Conservation (phyloP, 2,797 vertebrate species). For the Fundulus diaphanus region DNA sequence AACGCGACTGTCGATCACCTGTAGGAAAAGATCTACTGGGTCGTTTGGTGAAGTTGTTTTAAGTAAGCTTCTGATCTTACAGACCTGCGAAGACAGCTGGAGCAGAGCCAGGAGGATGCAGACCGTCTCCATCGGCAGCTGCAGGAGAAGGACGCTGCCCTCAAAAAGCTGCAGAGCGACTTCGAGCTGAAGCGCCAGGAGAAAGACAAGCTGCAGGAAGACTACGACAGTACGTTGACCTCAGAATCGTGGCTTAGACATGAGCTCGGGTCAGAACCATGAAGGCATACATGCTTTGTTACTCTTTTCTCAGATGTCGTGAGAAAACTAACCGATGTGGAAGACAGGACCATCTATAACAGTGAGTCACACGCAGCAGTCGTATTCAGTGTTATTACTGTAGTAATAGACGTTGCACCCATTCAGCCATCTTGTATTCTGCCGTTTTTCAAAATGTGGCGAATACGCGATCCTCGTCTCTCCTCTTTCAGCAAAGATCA, state of each 20-base stretch:
- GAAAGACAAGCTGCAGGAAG: constrained; percentile 3
- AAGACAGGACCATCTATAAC: background rate
- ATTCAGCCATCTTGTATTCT: background rate
- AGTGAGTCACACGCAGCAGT: constrained; percentile 43
- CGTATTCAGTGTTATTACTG: background rate
- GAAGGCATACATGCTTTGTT: background rate
- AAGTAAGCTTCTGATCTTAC: constrained; percentile 11
- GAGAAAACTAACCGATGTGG: accelerated
- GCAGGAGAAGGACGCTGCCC: background rate
- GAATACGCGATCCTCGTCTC: background rate
- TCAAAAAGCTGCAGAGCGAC: constrained; percentile 22
- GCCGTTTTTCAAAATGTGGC: background rate
- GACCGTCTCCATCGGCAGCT: constrained; percentile 14
- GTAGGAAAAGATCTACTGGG: background rate
- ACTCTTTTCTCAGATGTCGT: constrained; percentile 39
- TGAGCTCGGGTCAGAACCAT: background rate
- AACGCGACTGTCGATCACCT: background rate
- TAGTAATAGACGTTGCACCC: too few species aligned
- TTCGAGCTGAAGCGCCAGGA: background rate
- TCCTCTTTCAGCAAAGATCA: constrained; percentile 39
- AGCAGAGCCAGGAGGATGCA: constrained; percentile 17
- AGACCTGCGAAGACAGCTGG: constrained; percentile 34
- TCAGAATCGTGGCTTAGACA: background rate
- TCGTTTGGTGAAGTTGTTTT: background rate
- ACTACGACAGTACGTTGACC: constrained; percentile 17